Conservation (phyloP, 2,113 vertebrate genomes). For the Caracal caracal region DNA sequence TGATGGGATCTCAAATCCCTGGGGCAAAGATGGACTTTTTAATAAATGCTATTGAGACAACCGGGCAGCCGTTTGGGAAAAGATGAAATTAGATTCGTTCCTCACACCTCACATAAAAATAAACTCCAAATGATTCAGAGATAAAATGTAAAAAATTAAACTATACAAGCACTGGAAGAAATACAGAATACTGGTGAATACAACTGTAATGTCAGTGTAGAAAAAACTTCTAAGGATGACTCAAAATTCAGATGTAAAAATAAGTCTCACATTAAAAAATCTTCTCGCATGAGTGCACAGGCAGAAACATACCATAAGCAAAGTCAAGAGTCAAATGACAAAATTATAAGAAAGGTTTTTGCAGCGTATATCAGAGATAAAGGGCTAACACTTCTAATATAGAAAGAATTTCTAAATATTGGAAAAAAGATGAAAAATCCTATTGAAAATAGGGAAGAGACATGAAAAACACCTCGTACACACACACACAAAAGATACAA, state of each 20-base stretch:
- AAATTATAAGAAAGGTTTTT: neutral
- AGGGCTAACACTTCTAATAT: neutral
- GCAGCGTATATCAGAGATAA: neutral
- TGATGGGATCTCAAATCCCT: neutral
- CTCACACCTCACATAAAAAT: neutral
- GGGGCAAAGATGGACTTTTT: neutral
- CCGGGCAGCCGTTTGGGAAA: neutral
- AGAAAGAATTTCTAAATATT: neutral
- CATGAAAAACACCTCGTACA: neutral
- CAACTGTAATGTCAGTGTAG: neutral
- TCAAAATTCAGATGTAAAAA: constrained; percentile 4
- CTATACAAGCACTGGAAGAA: neutral
- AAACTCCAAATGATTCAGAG: neutral
- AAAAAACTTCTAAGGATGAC: neutral
- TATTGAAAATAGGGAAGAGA: neutral
- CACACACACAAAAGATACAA: neutral
- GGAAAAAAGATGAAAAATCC: neutral
- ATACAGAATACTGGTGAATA: neutral
- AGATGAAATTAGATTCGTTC: constrained; percentile 23
- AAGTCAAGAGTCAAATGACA: neutral
- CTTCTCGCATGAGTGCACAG: neutral
- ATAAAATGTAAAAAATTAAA: constrained; percentile 5
- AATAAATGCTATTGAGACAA: constrained; percentile 14
- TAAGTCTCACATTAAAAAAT: neutral
- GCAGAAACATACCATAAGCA: neutral